Evolutionary conservation across 53 echinoderm and acorn worm species (phyloP).

Genomic region (Actinopyga echinites): DNA sequence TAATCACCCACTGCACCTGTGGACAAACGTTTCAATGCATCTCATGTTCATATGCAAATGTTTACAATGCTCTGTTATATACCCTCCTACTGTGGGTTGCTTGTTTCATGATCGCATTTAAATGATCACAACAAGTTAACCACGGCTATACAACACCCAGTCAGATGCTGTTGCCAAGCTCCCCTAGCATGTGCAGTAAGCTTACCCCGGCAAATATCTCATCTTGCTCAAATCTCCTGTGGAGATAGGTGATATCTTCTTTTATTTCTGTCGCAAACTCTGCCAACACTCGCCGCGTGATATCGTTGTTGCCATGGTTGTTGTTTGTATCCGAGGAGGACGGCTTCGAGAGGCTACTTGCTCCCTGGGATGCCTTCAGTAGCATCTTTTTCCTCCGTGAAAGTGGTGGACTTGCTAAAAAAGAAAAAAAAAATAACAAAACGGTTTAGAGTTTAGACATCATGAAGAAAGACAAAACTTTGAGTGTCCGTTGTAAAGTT

Average conservation of each 20-base stretch:
- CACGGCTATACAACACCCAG: too few relatives aligned
- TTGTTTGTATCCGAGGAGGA: constrained; percentile 9
- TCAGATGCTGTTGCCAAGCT: too few relatives aligned
- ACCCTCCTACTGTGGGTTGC: too few relatives aligned
- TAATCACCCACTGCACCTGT: too few relatives aligned
- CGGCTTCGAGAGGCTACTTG: neutral
- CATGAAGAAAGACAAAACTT: too few relatives aligned
- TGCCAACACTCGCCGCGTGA: neutral
- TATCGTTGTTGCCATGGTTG: constrained; percentile 22
- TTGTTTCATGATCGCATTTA: too few relatives aligned
- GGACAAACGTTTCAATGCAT: too few relatives aligned
- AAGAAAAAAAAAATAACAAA: neutral
- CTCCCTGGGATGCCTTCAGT: constrained; percentile 10
- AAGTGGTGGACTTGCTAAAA: constrained; percentile 19
- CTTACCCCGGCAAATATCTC: constrained; percentile 29
- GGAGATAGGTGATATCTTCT: constrained; percentile 30
- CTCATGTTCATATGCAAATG: too few relatives aligned
- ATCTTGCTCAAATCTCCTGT: constrained; percentile 22
- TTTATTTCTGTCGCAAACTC: constrained; percentile 12
- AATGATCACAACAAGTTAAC: too few relatives aligned
- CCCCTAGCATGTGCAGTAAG: neutral
- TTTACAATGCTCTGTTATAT: too few relatives aligned
- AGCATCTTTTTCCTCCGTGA: constrained; percentile 39
- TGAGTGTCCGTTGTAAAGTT: too few relatives aligned
- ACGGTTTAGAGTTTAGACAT: too few relatives aligned